Base-by-base conservation (phyloP, 2,888 invertebrate genomes). In the Vannuccia rotundouncinata region DNA sequence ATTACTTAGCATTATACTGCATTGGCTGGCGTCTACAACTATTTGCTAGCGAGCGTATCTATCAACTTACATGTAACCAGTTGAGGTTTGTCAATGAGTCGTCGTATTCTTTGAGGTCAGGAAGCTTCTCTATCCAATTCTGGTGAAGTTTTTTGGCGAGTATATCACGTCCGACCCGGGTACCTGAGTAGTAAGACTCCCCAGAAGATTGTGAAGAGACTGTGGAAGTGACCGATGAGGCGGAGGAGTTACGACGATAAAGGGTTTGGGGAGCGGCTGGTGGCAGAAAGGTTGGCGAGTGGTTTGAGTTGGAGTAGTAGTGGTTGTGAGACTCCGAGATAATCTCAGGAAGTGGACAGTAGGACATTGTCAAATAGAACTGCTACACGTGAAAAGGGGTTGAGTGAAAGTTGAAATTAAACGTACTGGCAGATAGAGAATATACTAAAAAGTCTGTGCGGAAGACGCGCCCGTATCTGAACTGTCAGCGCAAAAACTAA, bases 11-110 rank as follows among this genome's bases (percentile, higher is more conserved):
- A n/a, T n/a, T n/a, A n/a, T n/a, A n/a, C n/a, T n/a, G n/a, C n/a
- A n/a, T n/a, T n/a, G n/a, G n/a, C n/a, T n/a, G n/a, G n/a, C n/a
- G n/a, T n/a, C n/a, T n/a, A n/a, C n/a, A n/a, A n/a, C n/a, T n/a
- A n/a, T n/a, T n/a, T n/a, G n/a, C n/a, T n/a, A n/a, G n/a, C n/a
- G n/a, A n/a, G n/a, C n/a, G n/a, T n/a, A n/a, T n/a, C n/a, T n/a
- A 66, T 22, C 25, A 66, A 79, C 79, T 79, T 28, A 79, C 79
- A 27, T 66, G 59, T n/a, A 79, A 28, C 79, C 79, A 79, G 29
- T 79, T 79, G 1, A 79, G 73, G 76, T 79, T 79, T 17, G 79
- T 79, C 2, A 79, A 27, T 1, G 79, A 79, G 59, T 79, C 79
- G 28, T 79, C 79, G 27, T 17, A 29, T 79, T 79, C 79, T 28